Evolutionary conservation across 37 sponge, comb jelly and placozoan species (phyloP).

Genomic region (Oscarella lobularis): DNA sequence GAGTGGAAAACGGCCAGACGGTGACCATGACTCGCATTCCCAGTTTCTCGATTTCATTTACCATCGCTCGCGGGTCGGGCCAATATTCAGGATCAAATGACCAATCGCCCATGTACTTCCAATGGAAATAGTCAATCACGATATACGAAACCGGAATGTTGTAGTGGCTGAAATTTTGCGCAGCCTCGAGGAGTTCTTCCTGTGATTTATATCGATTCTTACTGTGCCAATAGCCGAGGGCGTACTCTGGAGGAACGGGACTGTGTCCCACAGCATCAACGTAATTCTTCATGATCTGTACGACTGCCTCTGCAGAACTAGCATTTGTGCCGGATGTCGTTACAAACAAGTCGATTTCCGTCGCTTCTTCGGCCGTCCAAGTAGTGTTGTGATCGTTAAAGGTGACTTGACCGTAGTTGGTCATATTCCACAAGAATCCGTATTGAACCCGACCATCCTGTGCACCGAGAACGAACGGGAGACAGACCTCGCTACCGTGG

Average conservation of each 20-base stretch:
- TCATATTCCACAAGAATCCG: not conserved
- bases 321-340: not conserved
- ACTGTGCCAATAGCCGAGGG: not conserved
- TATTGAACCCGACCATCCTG: not conserved
- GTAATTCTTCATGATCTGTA: not conserved
- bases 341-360: not conserved
- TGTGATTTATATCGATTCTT: not conserved
- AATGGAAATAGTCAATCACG: not conserved
- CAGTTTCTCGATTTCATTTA: not conserved
- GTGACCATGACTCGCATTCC: not conserved
- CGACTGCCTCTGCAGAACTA: not conserved
- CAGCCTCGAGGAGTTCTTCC: not conserved
- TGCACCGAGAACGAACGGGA: not conserved
- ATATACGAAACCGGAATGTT: not conserved
- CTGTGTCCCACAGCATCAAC: not conserved
- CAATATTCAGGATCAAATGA: not conserved
- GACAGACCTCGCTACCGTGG: slow-evolving; percentile 1
- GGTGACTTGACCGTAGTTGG: not conserved
- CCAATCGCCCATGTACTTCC: not conserved
- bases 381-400: not conserved
- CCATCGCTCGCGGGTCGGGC: slow-evolving; percentile 3
- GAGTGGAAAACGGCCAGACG: not conserved
- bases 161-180: not conserved
- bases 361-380: not conserved
- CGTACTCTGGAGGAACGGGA: not conserved